Evolutionary conservation across 2,797 vertebrate species (phyloP), one percentile per base, ranked within the genome.

Genomic region (Cyclura pinguis): DNA sequence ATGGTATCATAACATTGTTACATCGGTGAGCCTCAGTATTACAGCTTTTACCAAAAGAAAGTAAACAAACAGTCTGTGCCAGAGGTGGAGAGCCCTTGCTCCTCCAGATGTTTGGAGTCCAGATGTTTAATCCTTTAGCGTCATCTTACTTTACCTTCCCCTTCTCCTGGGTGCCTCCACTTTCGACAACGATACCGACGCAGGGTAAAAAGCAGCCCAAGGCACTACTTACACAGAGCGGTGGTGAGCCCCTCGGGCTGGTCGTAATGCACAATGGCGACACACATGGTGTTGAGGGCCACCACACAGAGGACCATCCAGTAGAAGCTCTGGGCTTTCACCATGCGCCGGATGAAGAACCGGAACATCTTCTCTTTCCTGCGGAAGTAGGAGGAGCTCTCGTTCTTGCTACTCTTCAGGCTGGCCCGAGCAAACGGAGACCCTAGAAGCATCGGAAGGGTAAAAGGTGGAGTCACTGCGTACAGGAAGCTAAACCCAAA

Each of bases 251-350:
- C 98, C n/a, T 97, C 96, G 0, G 99, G 99, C 96, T 99, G 99
- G 96, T 98, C 97, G 0, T 99, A 98, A 97, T 99, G 99, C n/a
- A 99, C 99, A 87, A 99, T 98, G 80, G 99, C 99, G 0, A 99
- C 99, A 2, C 99, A 99, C 92, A 99, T 92, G 0, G 99, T 99
- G 97, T 99, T 99, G 92, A 99, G 98, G 50, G 98, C 98, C 2
- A 99, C 99, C 89, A 99, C 98, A 3, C 98, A 99, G 93, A 99
- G 96, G 73, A 99, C 99, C 0, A 97, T 98, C 99, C 99, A 99
- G 96, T 99, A 99, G 97, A 99, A 99, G 96, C 98, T 98, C 97
- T 99, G 99, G 0, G 98, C 98, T 95, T 99, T 99, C 95, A 99
- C 99, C 98, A 99, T 98, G 88, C 97, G 98, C 1, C 99, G 98